These are phyloP conservation scores for Mohoua ochrocephala DNA, from an alignment of 2,113 vertebrate species.

Conservation along the genomic window DNA sequence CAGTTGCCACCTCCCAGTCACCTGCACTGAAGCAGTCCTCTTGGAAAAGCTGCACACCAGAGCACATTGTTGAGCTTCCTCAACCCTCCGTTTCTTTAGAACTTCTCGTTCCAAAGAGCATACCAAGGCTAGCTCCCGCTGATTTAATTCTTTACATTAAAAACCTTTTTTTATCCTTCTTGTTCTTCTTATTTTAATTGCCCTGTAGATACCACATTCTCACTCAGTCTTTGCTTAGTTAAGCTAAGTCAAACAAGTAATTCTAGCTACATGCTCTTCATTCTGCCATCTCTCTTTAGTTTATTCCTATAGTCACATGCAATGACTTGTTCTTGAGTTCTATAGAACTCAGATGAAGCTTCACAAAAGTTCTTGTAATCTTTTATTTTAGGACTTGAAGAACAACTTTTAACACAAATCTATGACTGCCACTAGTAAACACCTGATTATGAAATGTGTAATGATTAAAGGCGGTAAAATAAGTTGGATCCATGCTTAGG, in stretches of 20 bases:
- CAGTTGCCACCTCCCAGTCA: background rate
- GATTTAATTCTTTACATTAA: background rate
- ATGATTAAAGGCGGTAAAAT: background rate
- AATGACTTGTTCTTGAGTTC: background rate
- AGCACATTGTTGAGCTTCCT: background rate
- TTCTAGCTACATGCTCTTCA: background rate
- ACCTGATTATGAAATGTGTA: background rate
- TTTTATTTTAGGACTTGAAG: background rate
- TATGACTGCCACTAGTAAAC: background rate
- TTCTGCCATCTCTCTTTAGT: background rate
- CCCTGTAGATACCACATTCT: background rate
- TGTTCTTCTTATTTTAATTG: background rate
- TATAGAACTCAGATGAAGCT: background rate
- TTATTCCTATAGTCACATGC: background rate
- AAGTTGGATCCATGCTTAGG: background rate
- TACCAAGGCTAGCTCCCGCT: background rate
- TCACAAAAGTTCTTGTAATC: background rate
- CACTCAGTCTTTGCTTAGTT: background rate
- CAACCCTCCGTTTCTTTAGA: background rate
- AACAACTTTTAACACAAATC: background rate
- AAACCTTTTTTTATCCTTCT: background rate
- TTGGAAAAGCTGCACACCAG: background rate
- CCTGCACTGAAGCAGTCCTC: background rate
- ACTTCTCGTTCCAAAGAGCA: background rate
- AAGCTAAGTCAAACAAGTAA: background rate